Evolutionary conservation across 2,888 invertebrate species (phyloP).

Genomic region (Lasioglossum morio): DNA sequence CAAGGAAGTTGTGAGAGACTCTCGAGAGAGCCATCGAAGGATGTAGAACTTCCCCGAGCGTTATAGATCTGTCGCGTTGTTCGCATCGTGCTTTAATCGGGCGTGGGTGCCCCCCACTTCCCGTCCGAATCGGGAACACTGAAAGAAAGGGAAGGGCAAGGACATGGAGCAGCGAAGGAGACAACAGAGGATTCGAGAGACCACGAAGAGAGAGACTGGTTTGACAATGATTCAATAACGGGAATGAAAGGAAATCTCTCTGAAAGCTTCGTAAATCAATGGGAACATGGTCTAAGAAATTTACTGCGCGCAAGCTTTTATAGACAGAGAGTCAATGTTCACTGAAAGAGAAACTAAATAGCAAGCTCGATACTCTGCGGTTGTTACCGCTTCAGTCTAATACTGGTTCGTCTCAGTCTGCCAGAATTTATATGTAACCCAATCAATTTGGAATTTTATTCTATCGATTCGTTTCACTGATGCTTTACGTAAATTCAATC

Average conservation of each 20-base stretch:
- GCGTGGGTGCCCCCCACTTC: neutral
- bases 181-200: neutral
- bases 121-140: neutral
- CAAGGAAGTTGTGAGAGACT: neutral
- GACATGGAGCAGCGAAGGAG: neutral
- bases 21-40: neutral
- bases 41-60: neutral
- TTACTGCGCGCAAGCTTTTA: neutral
- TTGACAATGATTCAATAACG: neutral
- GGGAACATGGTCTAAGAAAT: neutral
- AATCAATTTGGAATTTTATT: too few relatives aligned
- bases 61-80: conserved; percentile 12
- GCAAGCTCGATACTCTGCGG: neutral
- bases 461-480: too few relatives aligned
- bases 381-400: too few relatives aligned
- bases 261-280: conserved; percentile 6
- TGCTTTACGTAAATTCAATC: too few relatives aligned
- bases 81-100: conserved; percentile 11
- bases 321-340: neutral
- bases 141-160: neutral
- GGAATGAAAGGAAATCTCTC: neutral
- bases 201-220: neutral
- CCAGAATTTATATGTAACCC: too few relatives aligned
- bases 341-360: neutral
- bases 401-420: too few relatives aligned